Conservation (phyloP, 2,888 invertebrate genomes). For the Blastobasis lacticolella region DNA sequence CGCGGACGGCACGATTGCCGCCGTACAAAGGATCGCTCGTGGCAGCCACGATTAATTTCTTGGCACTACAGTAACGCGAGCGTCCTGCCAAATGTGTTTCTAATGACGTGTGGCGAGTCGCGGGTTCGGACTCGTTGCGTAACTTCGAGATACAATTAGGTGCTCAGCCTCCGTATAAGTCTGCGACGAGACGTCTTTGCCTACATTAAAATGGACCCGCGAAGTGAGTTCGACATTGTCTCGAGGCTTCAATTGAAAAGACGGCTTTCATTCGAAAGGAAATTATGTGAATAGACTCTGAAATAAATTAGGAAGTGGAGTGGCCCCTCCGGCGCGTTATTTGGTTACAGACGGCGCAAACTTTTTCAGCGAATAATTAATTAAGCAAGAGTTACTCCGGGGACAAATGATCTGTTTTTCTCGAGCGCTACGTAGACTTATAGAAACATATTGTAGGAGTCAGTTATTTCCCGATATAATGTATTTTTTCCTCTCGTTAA, state of each 20-base stretch:
- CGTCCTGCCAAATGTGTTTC: conserved; percentile 16
- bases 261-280: conserved; percentile 28
- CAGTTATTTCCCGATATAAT: too few species aligned
- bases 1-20: conserved; percentile 6
- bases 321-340: conserved; percentile 36
- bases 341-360: conserved; percentile 38
- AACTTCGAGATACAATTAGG: conserved; percentile 23
- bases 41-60: conserved; percentile 10
- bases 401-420: conserved; percentile 19
- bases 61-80: conserved; percentile 9
- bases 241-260: conserved; percentile 38
- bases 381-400: conserved; percentile 45
- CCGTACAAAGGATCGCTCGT: conserved; percentile 6
- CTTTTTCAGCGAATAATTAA: conserved; percentile 45
- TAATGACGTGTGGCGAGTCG: conserved; percentile 9
- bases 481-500: too few species aligned
- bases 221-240: conserved; percentile 27
- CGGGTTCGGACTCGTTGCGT: conserved; percentile 15
- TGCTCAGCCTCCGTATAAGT: neutral
- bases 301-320: conserved; percentile 44
- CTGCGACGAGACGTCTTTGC: too few species aligned
- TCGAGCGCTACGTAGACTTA: too few species aligned
- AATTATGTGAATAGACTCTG: conserved; percentile 47
- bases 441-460: too few species aligned
- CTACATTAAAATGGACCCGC: neutral